These are phyloP conservation scores for Junonia oenone DNA, from an alignment of 2,888 invertebrate genomes.

Conservation along the genomic window DNA sequence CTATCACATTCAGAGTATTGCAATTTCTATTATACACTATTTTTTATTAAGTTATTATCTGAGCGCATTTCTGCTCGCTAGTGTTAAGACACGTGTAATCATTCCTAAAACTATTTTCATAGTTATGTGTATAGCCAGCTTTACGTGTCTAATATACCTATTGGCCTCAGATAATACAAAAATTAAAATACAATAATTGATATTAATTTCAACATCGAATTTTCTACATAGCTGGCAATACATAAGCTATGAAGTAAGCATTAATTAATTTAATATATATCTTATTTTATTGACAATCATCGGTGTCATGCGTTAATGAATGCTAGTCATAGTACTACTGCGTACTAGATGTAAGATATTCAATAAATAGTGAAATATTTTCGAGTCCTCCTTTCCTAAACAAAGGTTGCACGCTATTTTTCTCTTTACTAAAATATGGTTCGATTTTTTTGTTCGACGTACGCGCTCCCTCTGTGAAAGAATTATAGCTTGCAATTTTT, in stretches of 20 bases:
- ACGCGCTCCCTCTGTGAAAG: not conserved
- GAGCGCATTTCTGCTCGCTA: conserved; percentile 20
- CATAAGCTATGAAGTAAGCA: conserved; percentile 12
- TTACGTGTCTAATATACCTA: not conserved
- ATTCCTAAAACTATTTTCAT: conserved; percentile 28
- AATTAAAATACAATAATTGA: not conserved
- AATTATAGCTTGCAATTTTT: not conserved
- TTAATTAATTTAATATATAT: conserved; percentile 8
- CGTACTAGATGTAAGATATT: conserved; percentile 51
- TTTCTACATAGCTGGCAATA: not conserved
- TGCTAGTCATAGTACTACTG: conserved; percentile 70
- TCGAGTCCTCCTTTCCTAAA: conserved; percentile 1
- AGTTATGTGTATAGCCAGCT: conserved; percentile 14
- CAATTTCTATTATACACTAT: conserved; percentile 10
- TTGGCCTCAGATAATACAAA: not conserved
- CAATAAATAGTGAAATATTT: conserved; percentile 26
- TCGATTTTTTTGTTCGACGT: not conserved
- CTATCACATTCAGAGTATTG: conserved; percentile 14
- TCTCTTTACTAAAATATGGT: not conserved
- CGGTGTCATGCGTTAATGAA: conserved; percentile 40
- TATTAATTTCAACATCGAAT: not conserved
- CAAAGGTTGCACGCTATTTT: not conserved
- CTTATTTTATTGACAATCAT: conserved; percentile 19
- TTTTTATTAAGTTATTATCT: conserved; percentile 9
- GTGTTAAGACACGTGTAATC: conserved; percentile 27